A percentile compares a stretch with the other conserved stretches of the same genome.
Conservation (phyloP, 1,140 invertebrate genomes). For the Polypedilum vanderplanki region DNA sequence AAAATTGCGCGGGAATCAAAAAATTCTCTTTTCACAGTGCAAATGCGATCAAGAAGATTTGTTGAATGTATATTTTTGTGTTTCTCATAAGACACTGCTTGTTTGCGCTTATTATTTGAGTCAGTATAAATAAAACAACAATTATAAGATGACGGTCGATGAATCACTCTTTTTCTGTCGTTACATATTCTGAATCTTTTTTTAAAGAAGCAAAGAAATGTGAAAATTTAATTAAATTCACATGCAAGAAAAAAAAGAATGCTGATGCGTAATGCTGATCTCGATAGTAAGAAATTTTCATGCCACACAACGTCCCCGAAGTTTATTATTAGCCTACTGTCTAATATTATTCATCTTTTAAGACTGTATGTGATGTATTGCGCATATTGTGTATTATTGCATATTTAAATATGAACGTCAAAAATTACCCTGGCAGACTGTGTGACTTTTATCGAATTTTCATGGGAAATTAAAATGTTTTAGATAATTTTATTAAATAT, state of each 20-base stretch:
- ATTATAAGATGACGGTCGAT: slow-evolving; percentile 26
- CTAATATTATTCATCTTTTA: background rate
- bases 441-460: background rate
- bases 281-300: background rate
- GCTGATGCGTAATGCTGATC: background rate
- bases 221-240: slow-evolving; percentile 8
- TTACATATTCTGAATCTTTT: background rate
- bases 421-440: slow-evolving; percentile 2
- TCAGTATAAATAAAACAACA: slow-evolving; percentile 25
- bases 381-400: background rate
- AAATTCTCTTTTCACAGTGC: background rate
- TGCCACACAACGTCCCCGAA: background rate
- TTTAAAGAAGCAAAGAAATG: background rate
- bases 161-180: slow-evolving; percentile 3
- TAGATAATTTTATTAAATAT: too few relatives aligned
- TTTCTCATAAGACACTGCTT: background rate
- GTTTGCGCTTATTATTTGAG: background rate
- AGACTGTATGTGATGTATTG: background rate
- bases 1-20: slow-evolving; percentile 4
- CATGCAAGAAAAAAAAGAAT: background rate
- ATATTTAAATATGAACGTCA: background rate
- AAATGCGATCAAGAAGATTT: background rate
- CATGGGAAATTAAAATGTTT: too few relatives aligned
- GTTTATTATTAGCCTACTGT: slow-evolving; percentile 12
- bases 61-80: background rate